Conservation (phyloP, 1,140 invertebrate species). For the Pogonus chalceus region DNA sequence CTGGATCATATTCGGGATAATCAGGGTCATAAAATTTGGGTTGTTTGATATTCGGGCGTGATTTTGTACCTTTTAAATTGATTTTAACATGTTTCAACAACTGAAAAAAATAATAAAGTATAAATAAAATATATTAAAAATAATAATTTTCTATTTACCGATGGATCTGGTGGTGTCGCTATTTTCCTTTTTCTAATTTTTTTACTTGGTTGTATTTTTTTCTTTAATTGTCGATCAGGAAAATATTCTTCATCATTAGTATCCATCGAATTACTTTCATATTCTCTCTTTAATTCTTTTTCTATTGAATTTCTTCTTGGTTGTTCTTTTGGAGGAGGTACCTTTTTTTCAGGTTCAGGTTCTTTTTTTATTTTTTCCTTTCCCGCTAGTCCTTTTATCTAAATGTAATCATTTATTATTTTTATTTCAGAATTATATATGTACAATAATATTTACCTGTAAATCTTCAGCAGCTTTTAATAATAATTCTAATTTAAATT, state of each 20-base stretch:
- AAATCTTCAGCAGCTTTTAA: constrained; percentile 36
- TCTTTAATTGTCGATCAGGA: background rate
- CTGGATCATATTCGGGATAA: constrained; percentile 14
- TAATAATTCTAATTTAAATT: constrained; percentile 34
- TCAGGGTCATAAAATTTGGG: constrained; percentile 27
- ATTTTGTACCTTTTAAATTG: constrained; percentile 26
- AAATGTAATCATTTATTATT: constrained; percentile 13
- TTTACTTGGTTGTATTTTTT: background rate
- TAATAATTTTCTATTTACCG: background rate
- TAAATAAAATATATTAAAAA: background rate
- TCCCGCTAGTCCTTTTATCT: constrained; percentile 30
- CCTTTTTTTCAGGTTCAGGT: background rate
- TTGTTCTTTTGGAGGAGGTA: background rate
- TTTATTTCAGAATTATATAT: constrained; percentile 4
- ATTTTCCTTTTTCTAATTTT: background rate
- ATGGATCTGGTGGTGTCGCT: background rate
- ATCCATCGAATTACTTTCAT: background rate
- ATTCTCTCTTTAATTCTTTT: background rate
- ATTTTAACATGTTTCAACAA: background rate
- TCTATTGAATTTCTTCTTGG: constrained; percentile 2
- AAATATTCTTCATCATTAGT: constrained; percentile 9
- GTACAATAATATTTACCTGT: constrained; percentile 27
- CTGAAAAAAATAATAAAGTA: background rate
- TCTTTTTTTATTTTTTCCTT: constrained; percentile 11
- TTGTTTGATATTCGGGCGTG: constrained; percentile 29